Evolutionary conservation across 1,140 invertebrate species (phyloP), one percentile per base, ranked within the genome.

Genomic region (Neelides sp.): DNA sequence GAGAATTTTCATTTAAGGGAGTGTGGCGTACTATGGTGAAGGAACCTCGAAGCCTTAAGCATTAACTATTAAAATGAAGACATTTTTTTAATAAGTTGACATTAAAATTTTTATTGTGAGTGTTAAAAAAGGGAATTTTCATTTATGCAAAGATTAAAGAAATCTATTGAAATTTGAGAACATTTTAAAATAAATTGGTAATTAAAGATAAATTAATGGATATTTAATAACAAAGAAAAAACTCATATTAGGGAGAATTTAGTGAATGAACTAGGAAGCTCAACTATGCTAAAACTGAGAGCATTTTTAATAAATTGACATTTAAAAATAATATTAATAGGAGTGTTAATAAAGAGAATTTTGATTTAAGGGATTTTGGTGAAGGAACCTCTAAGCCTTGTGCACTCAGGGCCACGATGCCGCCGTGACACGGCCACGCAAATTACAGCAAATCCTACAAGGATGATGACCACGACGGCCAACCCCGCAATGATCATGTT

Each of bases 361-460:
- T 32, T 32, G n/a, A 5, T n/a, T 39, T 12, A 39, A 39, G 19
- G 4, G 12, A 10, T 48, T 47, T n/a, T n/a, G n/a, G 48, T 59
- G 59, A 26, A 54, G 51, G 49, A 48, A 77, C 84, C 85, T 75
- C 83, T 76, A 61, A 87, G 78, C 63, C 84, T 73, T 41, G 84
- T 84, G 61, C 85, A 83, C 59, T 76, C 74, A 24, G 76, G 76
- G 45, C 76, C 77, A 42, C 81, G 75, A 61, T 80, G 78, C 62
- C 83, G 73, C 61, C 84, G 73, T 8, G 83, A 83, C 1, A 88
- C 68, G 3, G 84, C 85, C 50, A 89, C 80, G 68, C 85, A 89
- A 65, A 90, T 83, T 55, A 90, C 85, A 63, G 87, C 78, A 64
- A 89, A 82, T 51, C 85, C 85, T 57, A 90, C 85, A 57, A 86